phyloP scores from a whole-genome alignment of 1,140 invertebrate species.

The Diorhabda elongata region DNA sequence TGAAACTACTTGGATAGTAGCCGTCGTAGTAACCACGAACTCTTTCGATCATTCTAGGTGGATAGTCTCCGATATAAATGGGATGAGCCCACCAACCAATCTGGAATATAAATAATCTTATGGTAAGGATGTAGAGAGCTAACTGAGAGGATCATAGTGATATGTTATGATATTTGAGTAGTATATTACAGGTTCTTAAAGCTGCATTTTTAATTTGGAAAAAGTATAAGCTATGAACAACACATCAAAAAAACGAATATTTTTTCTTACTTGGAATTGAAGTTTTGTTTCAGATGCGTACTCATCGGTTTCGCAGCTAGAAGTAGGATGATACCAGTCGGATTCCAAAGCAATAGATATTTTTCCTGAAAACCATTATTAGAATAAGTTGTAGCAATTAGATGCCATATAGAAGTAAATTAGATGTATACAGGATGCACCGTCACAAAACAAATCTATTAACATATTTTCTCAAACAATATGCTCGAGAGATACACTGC shows the following conservation, averaged over 20 bases:
- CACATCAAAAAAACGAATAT: neutral
- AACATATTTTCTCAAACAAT: too few relatives aligned
- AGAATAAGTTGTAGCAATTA: too few relatives aligned
- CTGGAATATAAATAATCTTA: neutral
- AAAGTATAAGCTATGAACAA: neutral
- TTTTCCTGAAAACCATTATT: neutral
- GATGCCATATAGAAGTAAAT: too few relatives aligned
- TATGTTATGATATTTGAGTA: neutral
- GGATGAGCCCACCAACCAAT: constrained; percentile 49
- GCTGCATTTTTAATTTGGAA: neutral
- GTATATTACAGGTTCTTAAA: neutral
- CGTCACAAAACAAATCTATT: too few relatives aligned
- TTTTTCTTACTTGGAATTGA: neutral
- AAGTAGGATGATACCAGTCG: neutral
- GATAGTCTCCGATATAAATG: constrained; percentile 43
- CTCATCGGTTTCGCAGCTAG: neutral
- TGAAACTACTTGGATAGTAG: neutral
- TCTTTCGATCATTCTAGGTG: constrained; percentile 9
- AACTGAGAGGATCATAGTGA: neutral
- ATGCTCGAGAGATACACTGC: too few relatives aligned
- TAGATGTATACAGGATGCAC: too few relatives aligned
- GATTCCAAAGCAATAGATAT: neutral
- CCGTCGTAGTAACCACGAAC: neutral
- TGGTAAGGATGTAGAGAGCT: neutral
- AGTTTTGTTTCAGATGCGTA: neutral